phyloP scores from a whole-genome alignment of 1,140 invertebrate genomes.

The Calliphora vicina region DNA sequence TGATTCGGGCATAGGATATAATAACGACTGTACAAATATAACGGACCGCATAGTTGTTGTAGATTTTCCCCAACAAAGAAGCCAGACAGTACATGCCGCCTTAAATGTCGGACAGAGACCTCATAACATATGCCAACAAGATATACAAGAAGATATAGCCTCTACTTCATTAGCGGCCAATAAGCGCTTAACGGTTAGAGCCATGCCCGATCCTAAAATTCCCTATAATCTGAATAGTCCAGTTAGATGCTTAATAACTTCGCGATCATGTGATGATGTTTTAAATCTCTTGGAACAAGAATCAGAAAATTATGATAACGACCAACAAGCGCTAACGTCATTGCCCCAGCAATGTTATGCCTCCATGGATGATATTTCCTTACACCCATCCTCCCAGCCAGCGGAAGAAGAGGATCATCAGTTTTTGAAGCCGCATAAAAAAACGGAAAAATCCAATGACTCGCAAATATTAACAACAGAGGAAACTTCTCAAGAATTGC shows the following conservation, averaged over 20 bases:
- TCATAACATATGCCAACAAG: slow-evolving; percentile 18
- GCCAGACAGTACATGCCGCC: slow-evolving; percentile 44
- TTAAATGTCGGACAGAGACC: slow-evolving; percentile 6
- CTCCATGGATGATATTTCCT: slow-evolving; percentile 54
- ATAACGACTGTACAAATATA: slow-evolving; percentile 83
- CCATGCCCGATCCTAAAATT: slow-evolving; percentile 62
- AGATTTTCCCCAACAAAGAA: slow-evolving; percentile 70
- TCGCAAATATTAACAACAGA: background rate
- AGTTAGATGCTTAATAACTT: slow-evolving; percentile 49
- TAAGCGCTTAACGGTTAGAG: slow-evolving; percentile 65
- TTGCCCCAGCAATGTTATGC: slow-evolving; percentile 19
- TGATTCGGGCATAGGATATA: slow-evolving; percentile 93
- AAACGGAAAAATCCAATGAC: background rate
- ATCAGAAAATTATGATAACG: slow-evolving; percentile 27
- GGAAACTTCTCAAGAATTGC: background rate
- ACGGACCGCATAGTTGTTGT: slow-evolving; percentile 83
- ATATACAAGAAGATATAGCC: slow-evolving; percentile 13
- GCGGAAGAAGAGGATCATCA: slow-evolving; percentile 54
- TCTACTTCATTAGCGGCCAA: slow-evolving; percentile 34
- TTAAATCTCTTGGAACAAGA: slow-evolving; percentile 44
- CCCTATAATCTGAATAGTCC: slow-evolving; percentile 55
- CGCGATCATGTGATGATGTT: slow-evolving; percentile 58
- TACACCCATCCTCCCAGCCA: slow-evolving; percentile 48
- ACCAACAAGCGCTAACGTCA: background rate
- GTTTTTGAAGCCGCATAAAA: slow-evolving; percentile 48